These are phyloP conservation scores for Enteromius argenteus DNA, from an alignment of 2,797 vertebrate genomes.

Conservation along the genomic window DNA sequence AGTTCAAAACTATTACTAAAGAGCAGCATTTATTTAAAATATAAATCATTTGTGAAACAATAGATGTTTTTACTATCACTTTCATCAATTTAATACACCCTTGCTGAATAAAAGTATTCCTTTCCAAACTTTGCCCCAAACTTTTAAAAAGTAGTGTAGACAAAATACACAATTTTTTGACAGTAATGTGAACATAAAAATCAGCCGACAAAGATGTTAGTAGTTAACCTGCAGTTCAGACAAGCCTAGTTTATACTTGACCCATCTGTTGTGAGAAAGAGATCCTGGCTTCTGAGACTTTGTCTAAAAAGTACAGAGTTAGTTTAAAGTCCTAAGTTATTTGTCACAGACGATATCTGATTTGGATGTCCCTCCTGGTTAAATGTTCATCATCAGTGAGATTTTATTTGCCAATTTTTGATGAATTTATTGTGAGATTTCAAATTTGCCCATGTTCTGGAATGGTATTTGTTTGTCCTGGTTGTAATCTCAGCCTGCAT, in stretches of 20 bases:
- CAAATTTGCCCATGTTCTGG: neutral
- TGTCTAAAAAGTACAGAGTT: neutral
- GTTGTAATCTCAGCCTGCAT: conserved; percentile 21
- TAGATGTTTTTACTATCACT: neutral
- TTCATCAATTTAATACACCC: neutral
- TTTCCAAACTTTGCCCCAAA: neutral
- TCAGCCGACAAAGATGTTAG: neutral
- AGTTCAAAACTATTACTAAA: too few species aligned
- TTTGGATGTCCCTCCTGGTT: neutral
- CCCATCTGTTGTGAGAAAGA: neutral
- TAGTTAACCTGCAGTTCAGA: neutral
- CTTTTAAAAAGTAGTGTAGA: neutral
- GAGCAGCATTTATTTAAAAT: neutral
- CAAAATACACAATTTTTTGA: neutral
- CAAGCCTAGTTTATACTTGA: neutral
- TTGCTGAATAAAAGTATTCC: neutral
- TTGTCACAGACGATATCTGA: neutral
- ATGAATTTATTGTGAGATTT: neutral
- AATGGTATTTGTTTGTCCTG: neutral
- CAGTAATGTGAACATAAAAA: neutral
- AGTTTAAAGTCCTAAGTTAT: too few species aligned
- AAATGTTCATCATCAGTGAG: neutral
- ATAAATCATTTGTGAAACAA: neutral
- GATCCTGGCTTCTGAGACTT: neutral
- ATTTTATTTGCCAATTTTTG: neutral